Percentiles rank a stretch among this genome's conserved stretches.
phyloP scores from a whole-genome alignment of 2,113 vertebrate genomes.

The Furnarius figulus region DNA sequence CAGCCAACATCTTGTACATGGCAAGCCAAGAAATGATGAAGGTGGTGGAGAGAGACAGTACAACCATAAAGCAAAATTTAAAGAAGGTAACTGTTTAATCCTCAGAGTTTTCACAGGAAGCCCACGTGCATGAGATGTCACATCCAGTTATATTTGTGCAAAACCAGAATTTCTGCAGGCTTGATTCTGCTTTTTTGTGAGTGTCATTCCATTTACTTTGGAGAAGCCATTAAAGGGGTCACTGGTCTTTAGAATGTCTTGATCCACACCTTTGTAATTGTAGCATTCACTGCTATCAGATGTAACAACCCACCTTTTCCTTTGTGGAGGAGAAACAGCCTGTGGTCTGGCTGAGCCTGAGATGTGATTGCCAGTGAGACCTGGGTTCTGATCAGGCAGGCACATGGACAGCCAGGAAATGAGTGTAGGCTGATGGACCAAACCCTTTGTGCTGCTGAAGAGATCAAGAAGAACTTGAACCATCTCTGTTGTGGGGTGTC shows the following conservation, averaged over 20 bases:
- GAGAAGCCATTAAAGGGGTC: not conserved
- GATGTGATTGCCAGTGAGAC: not conserved
- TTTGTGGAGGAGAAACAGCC: not conserved
- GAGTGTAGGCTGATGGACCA: not conserved
- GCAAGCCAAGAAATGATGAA: conserved; percentile 91
- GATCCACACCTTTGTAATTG: not conserved
- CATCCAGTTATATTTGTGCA: not conserved
- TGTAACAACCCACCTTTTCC: not conserved
- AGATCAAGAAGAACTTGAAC: not conserved
- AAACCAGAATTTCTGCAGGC: not conserved
- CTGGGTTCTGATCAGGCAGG: not conserved
- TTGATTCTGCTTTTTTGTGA: not conserved
- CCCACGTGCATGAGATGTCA: not conserved
- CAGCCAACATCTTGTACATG: conserved; percentile 91
- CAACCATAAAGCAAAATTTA: conserved; percentile 84
- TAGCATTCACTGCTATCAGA: not conserved
- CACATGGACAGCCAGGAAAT: not conserved
- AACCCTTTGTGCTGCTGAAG: not conserved
- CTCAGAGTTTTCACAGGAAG: not conserved
- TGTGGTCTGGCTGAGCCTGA: not conserved
- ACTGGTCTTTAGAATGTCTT: not conserved
- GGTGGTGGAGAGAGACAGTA: conserved; percentile 85
- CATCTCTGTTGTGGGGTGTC: not conserved
- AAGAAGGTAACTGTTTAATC: conserved; percentile 82
- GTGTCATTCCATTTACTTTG: not conserved